These are phyloP conservation scores for Furnarius figulus DNA, from an alignment of 2,113 vertebrate species.

Conservation along the genomic window DNA sequence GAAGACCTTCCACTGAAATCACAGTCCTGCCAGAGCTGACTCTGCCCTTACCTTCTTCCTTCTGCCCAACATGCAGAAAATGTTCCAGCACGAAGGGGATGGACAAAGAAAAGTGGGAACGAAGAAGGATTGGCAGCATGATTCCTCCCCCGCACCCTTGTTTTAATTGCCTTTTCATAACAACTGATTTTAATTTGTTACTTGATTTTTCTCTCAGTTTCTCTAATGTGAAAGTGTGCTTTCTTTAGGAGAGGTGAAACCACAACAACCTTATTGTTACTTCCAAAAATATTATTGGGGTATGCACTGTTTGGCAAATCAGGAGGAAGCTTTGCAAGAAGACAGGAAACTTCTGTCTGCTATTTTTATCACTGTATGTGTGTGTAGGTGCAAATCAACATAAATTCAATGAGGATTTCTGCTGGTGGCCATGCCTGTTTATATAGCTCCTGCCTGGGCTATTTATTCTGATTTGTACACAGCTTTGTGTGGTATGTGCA, in stretches of 20 bases:
- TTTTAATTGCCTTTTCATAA: not conserved
- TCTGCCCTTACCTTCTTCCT: not conserved
- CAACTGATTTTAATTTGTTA: not conserved
- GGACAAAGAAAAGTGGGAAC: not conserved
- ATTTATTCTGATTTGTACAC: not conserved
- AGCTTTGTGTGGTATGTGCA: not conserved
- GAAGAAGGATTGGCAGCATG: not conserved
- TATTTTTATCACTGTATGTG: not conserved
- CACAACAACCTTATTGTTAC: not conserved
- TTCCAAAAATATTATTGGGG: not conserved
- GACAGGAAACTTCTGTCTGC: not conserved
- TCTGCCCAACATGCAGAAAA: not conserved
- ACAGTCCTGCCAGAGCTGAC: not conserved
- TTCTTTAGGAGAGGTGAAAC: not conserved
- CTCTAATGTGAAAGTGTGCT: not conserved
- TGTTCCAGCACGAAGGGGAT: not conserved
- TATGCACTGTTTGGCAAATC: not conserved
- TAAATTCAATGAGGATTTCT: not conserved
- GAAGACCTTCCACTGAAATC: not conserved
- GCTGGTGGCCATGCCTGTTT: not conserved
- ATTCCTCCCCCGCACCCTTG: not conserved
- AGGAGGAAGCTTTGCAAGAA: not conserved
- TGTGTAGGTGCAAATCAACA: not conserved
- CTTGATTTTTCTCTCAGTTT: not conserved
- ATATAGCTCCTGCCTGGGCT: not conserved